These are phyloP conservation scores for Rhodinocichla rosea DNA, from an alignment of 2,113 vertebrate species.

Conservation along the genomic window DNA sequence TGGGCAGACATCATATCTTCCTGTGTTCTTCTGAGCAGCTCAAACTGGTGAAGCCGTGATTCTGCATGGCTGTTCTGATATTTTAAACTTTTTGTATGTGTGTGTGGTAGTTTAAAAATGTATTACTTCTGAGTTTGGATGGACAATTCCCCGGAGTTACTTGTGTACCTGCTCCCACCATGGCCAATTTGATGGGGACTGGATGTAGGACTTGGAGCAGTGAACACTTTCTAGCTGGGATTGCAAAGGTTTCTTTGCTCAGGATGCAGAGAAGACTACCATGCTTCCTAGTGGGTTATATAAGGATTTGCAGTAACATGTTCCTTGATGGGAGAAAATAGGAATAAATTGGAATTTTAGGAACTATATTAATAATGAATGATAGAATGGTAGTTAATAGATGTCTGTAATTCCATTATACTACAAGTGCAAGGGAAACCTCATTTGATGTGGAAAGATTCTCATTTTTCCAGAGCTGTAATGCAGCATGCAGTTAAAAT, in stretches of 20 bases:
- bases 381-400: constrained; percentile 25
- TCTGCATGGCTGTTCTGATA: background rate
- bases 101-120: background rate
- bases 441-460: constrained; percentile 17
- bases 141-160: background rate
- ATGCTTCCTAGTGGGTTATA: background rate
- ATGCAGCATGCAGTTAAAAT: constrained; percentile 36
- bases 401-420: constrained; percentile 26
- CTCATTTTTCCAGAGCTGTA: constrained; percentile 38
- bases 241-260: background rate
- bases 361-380: constrained; percentile 7
- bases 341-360: constrained; percentile 40
- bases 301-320: constrained; percentile 34
- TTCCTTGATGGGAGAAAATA: constrained; percentile 9
- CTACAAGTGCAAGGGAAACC: background rate
- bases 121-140: background rate
- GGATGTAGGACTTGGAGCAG: background rate
- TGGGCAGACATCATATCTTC: background rate
- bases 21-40: background rate
- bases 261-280: background rate
- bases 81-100: background rate
- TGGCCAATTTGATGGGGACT: background rate
- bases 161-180: background rate
- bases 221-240: background rate
- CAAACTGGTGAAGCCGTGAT: background rate